Conservation (phyloP, 2,797 vertebrate genomes). For the Glyptemys insculpta region DNA sequence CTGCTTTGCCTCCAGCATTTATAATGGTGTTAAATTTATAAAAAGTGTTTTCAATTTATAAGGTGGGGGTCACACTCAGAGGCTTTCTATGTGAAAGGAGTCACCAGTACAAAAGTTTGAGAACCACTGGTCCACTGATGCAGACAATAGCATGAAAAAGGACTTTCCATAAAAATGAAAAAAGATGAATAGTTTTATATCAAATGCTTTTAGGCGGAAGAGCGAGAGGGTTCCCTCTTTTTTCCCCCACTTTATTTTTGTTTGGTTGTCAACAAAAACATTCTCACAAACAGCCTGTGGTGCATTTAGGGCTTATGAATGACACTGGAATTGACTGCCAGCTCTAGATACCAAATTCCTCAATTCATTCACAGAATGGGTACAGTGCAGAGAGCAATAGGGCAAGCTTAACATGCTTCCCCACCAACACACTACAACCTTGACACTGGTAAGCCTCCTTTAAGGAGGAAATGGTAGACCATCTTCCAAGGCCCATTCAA, state of each 20-base stretch:
- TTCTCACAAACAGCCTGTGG: constrained; percentile 66
- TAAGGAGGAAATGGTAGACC: background rate
- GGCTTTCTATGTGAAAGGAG: too few species aligned
- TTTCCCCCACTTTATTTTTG: constrained; percentile 66
- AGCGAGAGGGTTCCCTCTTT: constrained; percentile 37
- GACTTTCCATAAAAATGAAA: constrained; percentile 63
- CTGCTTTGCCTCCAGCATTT: too few species aligned
- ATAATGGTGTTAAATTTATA: too few species aligned
- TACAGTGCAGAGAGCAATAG: constrained; percentile 8
- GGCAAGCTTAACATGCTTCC: background rate
- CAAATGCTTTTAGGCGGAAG: constrained; percentile 13
- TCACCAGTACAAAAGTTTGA: too few species aligned
- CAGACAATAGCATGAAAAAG: constrained; percentile 67
- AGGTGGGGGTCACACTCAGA: too few species aligned
- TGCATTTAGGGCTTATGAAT: constrained; percentile 9
- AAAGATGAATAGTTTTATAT: constrained; percentile 63
- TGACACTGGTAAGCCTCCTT: background rate
- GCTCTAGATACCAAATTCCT: constrained; percentile 36
- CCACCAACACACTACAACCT: fast-evolving
- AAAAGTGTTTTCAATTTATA: too few species aligned
- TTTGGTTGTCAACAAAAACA: constrained; percentile 68
- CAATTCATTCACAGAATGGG: background rate
- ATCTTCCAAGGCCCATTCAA: background rate
- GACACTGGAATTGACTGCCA: constrained; percentile 56
- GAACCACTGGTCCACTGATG: background rate